phyloP scores from a whole-genome alignment of 2,888 invertebrate genomes.

The Carpatolechia fugitivella region DNA sequence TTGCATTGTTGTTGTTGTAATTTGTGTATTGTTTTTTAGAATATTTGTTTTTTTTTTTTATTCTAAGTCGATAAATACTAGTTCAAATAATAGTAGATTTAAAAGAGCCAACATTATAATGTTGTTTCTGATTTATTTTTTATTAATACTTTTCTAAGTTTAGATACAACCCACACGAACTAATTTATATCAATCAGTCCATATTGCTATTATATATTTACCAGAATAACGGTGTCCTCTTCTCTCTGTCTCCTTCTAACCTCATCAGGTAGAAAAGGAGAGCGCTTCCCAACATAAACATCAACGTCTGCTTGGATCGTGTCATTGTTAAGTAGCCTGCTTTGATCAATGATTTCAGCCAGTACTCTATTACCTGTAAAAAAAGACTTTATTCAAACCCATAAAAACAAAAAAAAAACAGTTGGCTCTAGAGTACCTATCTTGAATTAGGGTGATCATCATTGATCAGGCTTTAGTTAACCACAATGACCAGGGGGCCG shows the following conservation, averaged over 20 bases:
- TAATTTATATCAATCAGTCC: background rate
- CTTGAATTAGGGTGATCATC: no score
- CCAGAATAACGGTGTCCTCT: slow-evolving; percentile 66
- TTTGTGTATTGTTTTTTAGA: no score
- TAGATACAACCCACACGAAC: background rate
- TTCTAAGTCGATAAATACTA: no score
- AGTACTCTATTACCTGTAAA: slow-evolving; percentile 66
- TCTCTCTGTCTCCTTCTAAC: slow-evolving; percentile 63
- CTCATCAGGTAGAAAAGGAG: slow-evolving; percentile 72
- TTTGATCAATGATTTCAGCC: slow-evolving; percentile 50
- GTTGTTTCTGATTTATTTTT: background rate
- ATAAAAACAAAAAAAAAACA: no score
- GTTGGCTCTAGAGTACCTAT: no score
- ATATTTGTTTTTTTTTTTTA: no score
- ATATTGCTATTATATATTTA: slow-evolving; percentile 35
- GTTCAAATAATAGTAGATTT: no score
- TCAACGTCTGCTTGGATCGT: slow-evolving; percentile 53
- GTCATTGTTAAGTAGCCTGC: slow-evolving; percentile 58
- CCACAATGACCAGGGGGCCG: no score
- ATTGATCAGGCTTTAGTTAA: no score
- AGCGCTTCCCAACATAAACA: slow-evolving; percentile 71
- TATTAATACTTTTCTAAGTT: background rate
- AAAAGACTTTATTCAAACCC: background rate
- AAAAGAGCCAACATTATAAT: no score
- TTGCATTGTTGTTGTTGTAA: no score